These are phyloP conservation scores for Galerucella nymphaeae DNA, from an alignment of 2,888 invertebrate genomes.

Conservation along the genomic window DNA sequence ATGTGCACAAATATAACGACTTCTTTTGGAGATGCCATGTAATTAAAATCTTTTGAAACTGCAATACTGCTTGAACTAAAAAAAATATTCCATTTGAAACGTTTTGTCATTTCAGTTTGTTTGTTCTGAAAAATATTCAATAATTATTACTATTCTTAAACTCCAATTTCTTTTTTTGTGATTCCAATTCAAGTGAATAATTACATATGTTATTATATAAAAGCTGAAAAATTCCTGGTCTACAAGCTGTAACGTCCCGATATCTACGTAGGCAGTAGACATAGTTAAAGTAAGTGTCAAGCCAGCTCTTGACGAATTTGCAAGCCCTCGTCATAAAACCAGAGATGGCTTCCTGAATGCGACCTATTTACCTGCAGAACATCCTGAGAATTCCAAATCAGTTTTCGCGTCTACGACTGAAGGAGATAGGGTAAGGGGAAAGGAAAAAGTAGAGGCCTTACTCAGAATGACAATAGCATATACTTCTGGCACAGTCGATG, in stretches of 20 bases:
- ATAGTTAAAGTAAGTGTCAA: slow-evolving; percentile 50
- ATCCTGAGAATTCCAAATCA: slow-evolving; percentile 52
- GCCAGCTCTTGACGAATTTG: slow-evolving; percentile 54
- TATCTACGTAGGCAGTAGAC: slow-evolving; percentile 43
- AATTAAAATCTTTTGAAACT: no score
- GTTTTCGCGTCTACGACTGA: slow-evolving; percentile 35
- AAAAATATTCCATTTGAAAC: no score
- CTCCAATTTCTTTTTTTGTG: no score
- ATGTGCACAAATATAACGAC: no score
- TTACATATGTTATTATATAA: background rate
- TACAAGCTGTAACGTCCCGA: background rate
- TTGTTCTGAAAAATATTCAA: no score
- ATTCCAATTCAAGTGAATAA: background rate
- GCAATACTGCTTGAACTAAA: no score
- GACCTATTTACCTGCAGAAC: slow-evolving; percentile 56
- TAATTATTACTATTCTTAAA: no score
- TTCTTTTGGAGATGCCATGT: no score
- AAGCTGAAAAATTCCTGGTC: slow-evolving; percentile 9
- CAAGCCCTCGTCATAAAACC: slow-evolving; percentile 54
- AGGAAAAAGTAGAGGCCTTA: slow-evolving; percentile 12
- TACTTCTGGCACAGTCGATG: slow-evolving; percentile 9
- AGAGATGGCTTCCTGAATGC: slow-evolving; percentile 52
- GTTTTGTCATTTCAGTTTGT: no score
- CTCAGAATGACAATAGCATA: slow-evolving; percentile 25
- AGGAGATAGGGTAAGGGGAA: slow-evolving; percentile 34